These are phyloP conservation scores for Drosophila flavopinicola DNA, from an alignment of 2,888 invertebrate genomes.

Conservation along the genomic window DNA sequence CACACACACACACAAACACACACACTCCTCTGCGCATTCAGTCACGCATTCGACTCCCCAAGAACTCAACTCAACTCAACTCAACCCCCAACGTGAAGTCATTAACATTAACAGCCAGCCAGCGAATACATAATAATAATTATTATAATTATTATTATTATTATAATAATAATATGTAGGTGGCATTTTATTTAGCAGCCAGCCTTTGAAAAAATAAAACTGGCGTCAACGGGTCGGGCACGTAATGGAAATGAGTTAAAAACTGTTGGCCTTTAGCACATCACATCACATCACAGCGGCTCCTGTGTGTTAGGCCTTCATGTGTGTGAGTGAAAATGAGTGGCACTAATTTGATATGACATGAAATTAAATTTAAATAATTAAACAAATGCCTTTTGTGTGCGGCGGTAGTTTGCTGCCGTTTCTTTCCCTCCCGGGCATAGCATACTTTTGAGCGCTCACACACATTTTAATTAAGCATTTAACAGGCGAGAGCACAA, in stretches of 20 bases:
- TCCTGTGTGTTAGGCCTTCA: conserved; percentile 12
- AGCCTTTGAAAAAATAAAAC: background rate
- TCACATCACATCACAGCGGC: background rate
- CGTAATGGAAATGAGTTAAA: conserved; percentile 61
- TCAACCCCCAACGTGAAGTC: conserved; percentile 2
- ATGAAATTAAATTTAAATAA: conserved; percentile 76
- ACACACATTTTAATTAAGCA: conserved; percentile 43
- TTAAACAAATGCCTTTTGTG: conserved; percentile 64
- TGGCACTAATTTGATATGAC: conserved; percentile 76
- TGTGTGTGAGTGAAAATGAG: conserved; percentile 65
- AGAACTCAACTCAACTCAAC: conserved; percentile 8
- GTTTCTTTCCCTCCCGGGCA: conserved; percentile 19
- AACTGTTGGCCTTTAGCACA: conserved; percentile 43
- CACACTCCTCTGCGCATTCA: conserved; percentile 53
- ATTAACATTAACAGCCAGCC: conserved; percentile 37
- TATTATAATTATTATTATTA: conserved; percentile 41
- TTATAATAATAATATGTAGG: conserved; percentile 46
- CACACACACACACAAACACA: conserved; percentile 49
- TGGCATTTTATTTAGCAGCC: conserved; percentile 39
- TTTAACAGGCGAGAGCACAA: conserved; percentile 26
- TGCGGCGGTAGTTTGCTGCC: conserved; percentile 4
- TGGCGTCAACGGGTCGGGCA: conserved; percentile 32
- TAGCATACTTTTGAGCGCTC: conserved; percentile 58
- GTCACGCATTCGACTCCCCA: conserved; percentile 49
- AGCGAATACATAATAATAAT: conserved; percentile 39